Conservation (phyloP, 2,797 vertebrate species). For the Anguilla obscura region DNA sequence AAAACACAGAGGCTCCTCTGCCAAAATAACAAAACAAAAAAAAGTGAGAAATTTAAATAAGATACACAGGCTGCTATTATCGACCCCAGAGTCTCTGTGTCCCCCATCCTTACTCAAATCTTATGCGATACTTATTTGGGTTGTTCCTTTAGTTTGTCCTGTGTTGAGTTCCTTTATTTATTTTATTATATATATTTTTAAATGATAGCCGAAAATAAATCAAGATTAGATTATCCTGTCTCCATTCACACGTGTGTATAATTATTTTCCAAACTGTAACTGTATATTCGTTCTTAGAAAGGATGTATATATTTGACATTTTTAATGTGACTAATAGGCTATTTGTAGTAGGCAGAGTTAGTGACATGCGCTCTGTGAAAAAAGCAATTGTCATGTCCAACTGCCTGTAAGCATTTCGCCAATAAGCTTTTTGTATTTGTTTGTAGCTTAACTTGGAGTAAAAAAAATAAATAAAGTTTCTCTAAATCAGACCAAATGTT, state of each 20-base stretch:
- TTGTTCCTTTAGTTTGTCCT: conserved; percentile 49
- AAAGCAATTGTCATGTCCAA: conserved; percentile 78
- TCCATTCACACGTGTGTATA: conserved; percentile 74
- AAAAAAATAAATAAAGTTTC: conserved; percentile 82
- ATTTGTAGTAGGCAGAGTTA: conserved; percentile 77
- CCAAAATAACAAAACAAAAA: conserved; percentile 53
- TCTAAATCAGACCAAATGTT: conserved; percentile 69
- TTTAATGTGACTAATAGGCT: conserved; percentile 82
- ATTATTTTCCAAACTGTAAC: conserved; percentile 70
- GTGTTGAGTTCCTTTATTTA: conserved; percentile 59
- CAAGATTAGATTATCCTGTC: conserved; percentile 49
- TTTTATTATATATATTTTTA: conserved; percentile 49
- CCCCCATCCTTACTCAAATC: not conserved
- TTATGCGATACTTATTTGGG: conserved; percentile 48
- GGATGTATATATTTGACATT: conserved; percentile 86
- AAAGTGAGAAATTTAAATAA: not conserved
- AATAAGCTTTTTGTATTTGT: conserved; percentile 93
- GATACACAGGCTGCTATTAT: not conserved
- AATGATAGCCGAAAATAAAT: conserved; percentile 48
- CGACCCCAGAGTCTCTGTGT: not conserved
- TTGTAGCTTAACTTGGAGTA: conserved; percentile 90
- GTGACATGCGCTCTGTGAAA: conserved; percentile 70
- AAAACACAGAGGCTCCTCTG: conserved; percentile 78
- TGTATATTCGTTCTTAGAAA: conserved; percentile 72
- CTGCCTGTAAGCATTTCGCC: conserved; percentile 79